Conservation (phyloP, 2,113 vertebrate species). For the Percopsis transmontana region DNA sequence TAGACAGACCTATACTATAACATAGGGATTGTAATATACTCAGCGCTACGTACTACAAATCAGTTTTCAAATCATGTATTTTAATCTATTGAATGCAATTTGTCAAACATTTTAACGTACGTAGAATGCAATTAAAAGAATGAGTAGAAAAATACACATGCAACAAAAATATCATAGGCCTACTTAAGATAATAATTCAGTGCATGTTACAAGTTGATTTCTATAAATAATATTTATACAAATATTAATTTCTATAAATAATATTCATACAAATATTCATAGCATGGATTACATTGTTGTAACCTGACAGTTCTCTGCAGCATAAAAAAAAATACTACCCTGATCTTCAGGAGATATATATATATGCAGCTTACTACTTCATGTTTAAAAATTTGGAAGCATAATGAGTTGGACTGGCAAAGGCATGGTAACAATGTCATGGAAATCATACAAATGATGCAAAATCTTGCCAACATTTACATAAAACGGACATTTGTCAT, state of each 20-base stretch:
- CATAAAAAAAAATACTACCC: slow-evolving; percentile 40
- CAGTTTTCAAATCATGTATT: too few relatives aligned
- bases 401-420: slow-evolving; percentile 21
- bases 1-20: too few relatives aligned
- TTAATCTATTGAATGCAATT: too few relatives aligned
- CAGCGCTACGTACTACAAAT: too few relatives aligned
- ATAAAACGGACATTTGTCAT: neutral
- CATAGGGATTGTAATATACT: too few relatives aligned
- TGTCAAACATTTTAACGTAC: too few relatives aligned
- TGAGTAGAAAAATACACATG: slow-evolving; percentile 15
- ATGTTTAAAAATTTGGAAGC: slow-evolving; percentile 29
- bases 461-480: neutral
- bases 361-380: slow-evolving; percentile 28
- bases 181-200: slow-evolving; percentile 18
- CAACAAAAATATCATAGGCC: slow-evolving; percentile 2
- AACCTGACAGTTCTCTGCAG: slow-evolving; percentile 7
- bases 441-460: slow-evolving; percentile 26
- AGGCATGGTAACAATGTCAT: slow-evolving; percentile 39
- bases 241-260: slow-evolving; percentile 41
- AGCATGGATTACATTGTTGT: too few relatives aligned
- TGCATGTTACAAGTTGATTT: slow-evolving; percentile 12
- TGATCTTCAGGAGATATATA: slow-evolving; percentile 30
- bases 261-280: slow-evolving; percentile 34
- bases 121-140: too few relatives aligned
- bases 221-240: slow-evolving; percentile 42